Evolutionary conservation across 2,888 invertebrate genomes (phyloP), one percentile per base, ranked within the genome.

Genomic region (Axea sp.): DNA sequence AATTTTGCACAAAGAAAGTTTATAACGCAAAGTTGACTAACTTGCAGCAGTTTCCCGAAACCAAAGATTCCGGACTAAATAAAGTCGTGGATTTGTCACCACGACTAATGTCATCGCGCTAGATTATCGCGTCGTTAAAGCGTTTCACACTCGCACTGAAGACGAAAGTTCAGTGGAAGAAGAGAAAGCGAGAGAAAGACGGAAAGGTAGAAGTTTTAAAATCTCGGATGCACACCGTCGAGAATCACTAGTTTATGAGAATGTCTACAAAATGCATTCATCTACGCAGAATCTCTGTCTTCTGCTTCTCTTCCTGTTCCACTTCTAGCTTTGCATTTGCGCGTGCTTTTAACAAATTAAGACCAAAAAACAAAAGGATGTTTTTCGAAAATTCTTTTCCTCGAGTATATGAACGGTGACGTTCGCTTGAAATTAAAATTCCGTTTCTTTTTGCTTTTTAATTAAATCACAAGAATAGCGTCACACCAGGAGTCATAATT

Each of bases 271-370:
- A 65, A 73, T 67, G 65, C 65, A 60, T 55, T 73, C 72, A 73
- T 73, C 65, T 73, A 60, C 60, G 33, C 53, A 53, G 43, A 65
- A 73, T 72, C 51, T 65, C 64, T 7, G 59, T 43, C 24, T 30
- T 43, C 71, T 51, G 35, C 57, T 62, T 43, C 57, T 57, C 37
- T 64, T 35, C 43, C 43, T 26, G 51, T 64, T 65, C 59, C 59
- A 72, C 53, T 72, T 45, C 67, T 41, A 55, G 28, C 53, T 55
- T 30, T 28, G 26, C 65, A 51, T 72, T 78, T 78, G 81, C 77
- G 77, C 78, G 80, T 78, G 81, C 82, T 85, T 84, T 84, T 81
- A 84, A 82, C 81, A 83, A 83, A 85, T 84, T 83, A 85, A 83
- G 83, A 78, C 77, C 65, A 49, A 67, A 75, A 72, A 74, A 78